Percentiles rank a stretch among this genome's conserved stretches.
These are phyloP conservation scores for Neodiprion virginianus DNA, from an alignment of 1,140 invertebrate genomes.

Conservation along the genomic window DNA sequence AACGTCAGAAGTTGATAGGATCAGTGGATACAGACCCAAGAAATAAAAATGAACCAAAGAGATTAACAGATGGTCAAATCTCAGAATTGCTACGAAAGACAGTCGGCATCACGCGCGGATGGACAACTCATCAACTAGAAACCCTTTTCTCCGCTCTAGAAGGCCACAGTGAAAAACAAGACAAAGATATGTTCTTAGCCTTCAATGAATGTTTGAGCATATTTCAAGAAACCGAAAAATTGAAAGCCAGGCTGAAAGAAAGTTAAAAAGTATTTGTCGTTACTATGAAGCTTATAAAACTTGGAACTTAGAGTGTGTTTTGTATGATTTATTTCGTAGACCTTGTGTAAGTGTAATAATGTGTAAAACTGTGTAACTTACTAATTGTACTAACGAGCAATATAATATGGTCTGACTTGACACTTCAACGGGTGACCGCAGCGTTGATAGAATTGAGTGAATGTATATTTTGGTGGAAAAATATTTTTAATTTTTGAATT, in stretches of 20 bases:
- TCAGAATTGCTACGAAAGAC: constrained; percentile 40
- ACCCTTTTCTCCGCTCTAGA: constrained; percentile 41
- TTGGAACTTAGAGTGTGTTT: too few species aligned
- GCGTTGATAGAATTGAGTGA: too few species aligned
- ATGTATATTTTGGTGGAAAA: too few species aligned
- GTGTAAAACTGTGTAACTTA: too few species aligned
- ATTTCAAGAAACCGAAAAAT: constrained; percentile 27
- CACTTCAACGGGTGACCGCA: too few species aligned
- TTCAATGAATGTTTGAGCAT: constrained; percentile 38
- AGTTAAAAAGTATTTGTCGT: neutral
- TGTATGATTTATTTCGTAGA: neutral
- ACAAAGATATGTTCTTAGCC: constrained; percentile 29
- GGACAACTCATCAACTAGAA: constrained; percentile 43
- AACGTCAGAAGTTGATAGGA: constrained; percentile 34
- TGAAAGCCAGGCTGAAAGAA: neutral
- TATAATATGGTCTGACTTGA: too few species aligned
- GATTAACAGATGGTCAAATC: constrained; percentile 34
- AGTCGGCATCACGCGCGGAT: constrained; percentile 38
- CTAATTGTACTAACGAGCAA: too few species aligned
- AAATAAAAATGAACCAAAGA: constrained; percentile 24
- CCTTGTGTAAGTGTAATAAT: neutral
- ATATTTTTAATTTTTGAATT: too few species aligned
- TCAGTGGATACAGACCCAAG: constrained; percentile 5
- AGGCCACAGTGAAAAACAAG: constrained; percentile 34
- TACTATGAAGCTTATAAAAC: too few species aligned